Base-by-base conservation (phyloP, 2,797 vertebrate species). In the Chaenodraco wilsoni region DNA sequence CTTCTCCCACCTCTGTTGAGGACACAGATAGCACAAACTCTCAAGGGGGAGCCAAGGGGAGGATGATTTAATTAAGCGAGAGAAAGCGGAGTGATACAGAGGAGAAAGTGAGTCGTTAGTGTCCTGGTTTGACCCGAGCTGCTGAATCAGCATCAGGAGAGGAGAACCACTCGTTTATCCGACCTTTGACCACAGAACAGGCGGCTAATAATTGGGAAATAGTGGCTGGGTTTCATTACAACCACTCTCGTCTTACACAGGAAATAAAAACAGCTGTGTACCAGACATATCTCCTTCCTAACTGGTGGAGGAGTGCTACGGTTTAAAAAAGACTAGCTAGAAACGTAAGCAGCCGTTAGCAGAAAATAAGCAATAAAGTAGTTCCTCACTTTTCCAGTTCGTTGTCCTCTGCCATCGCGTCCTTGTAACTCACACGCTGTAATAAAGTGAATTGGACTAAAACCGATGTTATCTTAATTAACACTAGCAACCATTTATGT, bases 341-440 rank as follows among this genome's bases (percentile, higher is more conserved):
- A 31, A 21, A 8, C 11, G 45, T 10, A 14, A 31, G 27, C 5
- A 9, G 27, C 46, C 21, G 23, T n/a, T 2, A 11, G 55, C 9
- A 13, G 3, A 52, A 3, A 1, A 66, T 3, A 23, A 65, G 70
- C 5, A 78, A 5, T 0, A 8, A 54, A 2, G 19, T 1, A 3
- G 3, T 5, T 3, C 83, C 90, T 40, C 85, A 95, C 94, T 89
- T 94, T 55, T 95, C 94, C 71, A 95, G 76, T 11, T 95, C 94
- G 17, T 78, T 77, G 3, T 91, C 91, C 4, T 93, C 91, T 56
- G 89, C 80, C 94, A 95, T 95, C 31, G 11, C 56, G 9, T 15
- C 3, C 17, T 9, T 4, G 13, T 50, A 19, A 40, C 8, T 6
- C 0, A 19, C 13, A 72, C 31, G 3, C 1, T 12, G 0, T 0